Base-by-base conservation (phyloP, 2,888 invertebrate genomes). In the Nomada hirtipes region DNA sequence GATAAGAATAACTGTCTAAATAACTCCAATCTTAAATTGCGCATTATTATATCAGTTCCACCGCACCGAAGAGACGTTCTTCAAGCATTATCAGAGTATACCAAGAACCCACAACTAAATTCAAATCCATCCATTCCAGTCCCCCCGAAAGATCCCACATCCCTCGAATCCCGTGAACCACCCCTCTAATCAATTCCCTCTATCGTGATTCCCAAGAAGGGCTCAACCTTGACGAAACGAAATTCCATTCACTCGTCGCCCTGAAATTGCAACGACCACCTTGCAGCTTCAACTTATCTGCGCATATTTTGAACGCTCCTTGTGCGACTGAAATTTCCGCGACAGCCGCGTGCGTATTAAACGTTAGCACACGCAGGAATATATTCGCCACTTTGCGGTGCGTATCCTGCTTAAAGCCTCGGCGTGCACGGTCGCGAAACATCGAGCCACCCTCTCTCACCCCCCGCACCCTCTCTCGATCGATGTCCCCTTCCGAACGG, bases 401-500 rank as follows among this genome's bases (percentile, higher is more conserved):
- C 60, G 18, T 29, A 60, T 42, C n/a, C 18, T 23, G 61, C 59
- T 67, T 59, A 73, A 76, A 68, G 53, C 36, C 55, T 18, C 42
- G 15, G 0, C 47, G 42, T 65, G 42, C 4, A 7, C 18, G 53
- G 2, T 69, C 61, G 42, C 69, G 79, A 81, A 77, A 59, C 67
- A 72, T 70, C 83, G 68, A 60, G 42, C 42, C 13, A 47, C 13
- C 11, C 26, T 23, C 57, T 26, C 2, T 23, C 53, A 20, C 53
- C n/a, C 36, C 29, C 0, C 4, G 2, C 44, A 36, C 36, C 36
- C 36, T 7, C 20, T n/a, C 18, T n/a, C 64, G 81, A 76, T 75
- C 83, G 73, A 87, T 87, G 75, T 52, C 68, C 50, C 50, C n/a
- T 20, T 53, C 44, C 18, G 13, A 36, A 13, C 26, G 42, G 47